These are phyloP conservation scores for Gobius niger DNA, from an alignment of 2,113 vertebrate species.

Conservation along the genomic window DNA sequence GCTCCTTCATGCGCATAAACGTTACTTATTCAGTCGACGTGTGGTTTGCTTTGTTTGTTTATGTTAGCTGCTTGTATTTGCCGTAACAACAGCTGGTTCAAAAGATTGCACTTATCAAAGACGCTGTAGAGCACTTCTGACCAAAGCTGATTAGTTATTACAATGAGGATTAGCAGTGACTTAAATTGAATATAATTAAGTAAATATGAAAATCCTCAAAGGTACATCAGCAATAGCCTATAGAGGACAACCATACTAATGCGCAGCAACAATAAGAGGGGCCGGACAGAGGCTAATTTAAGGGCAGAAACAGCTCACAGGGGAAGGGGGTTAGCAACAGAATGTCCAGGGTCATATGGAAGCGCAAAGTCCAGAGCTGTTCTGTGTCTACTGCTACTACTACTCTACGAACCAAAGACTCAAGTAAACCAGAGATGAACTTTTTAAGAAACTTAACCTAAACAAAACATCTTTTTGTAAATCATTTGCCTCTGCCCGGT, in stretches of 20 bases:
- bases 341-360: slow-evolving; percentile 19
- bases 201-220: slow-evolving; percentile 10
- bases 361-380: slow-evolving; percentile 32
- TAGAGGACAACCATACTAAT: slow-evolving; percentile 27
- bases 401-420: too few species aligned
- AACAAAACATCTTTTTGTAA: too few species aligned
- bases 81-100: neutral
- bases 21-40: neutral
- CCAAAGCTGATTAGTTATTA: slow-evolving; percentile 5
- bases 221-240: neutral
- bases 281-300: slow-evolving; percentile 34
- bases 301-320: slow-evolving; percentile 33
- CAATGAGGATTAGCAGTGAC: slow-evolving; percentile 20
- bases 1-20: neutral
- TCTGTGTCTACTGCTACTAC: too few species aligned
- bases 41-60: neutral
- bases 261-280: slow-evolving; percentile 14
- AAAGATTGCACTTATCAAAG: neutral
- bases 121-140: neutral
- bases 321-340: slow-evolving; percentile 32
- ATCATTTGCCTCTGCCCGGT: too few species aligned
- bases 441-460: too few species aligned
- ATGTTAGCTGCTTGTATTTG: neutral
- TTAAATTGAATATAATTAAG: slow-evolving; percentile 14
- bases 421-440: too few species aligned